These are phyloP conservation scores for Danionella cerebrum DNA, from an alignment of 2,113 vertebrate genomes.

Conservation along the genomic window DNA sequence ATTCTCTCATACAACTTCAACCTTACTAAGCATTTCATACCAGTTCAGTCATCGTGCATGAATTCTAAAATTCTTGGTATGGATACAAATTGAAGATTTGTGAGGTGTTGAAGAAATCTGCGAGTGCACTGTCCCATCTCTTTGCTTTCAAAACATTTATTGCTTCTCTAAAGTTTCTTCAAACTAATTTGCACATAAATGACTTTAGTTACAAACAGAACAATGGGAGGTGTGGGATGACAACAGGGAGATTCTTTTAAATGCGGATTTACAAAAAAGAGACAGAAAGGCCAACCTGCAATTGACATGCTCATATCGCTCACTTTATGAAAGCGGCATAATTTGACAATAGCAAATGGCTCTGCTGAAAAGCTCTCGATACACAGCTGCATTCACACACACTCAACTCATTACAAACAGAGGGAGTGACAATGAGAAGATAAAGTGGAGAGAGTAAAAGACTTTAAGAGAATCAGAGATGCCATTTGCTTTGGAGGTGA, in stretches of 20 bases:
- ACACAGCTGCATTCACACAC: neutral
- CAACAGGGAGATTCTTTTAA: neutral
- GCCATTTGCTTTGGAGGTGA: conserved; percentile 6
- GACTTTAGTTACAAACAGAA: conserved; percentile 25
- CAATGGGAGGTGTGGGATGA: conserved; percentile 16
- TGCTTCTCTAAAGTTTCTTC: conserved; percentile 39
- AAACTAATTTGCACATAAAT: conserved; percentile 28
- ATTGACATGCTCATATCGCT: neutral
- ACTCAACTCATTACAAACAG: neutral
- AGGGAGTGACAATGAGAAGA: neutral
- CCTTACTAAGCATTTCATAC: neutral
- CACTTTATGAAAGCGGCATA: neutral
- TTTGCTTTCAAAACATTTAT: conserved; percentile 48
- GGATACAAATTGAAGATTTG: neutral
- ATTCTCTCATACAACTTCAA: neutral
- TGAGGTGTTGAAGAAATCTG: neutral
- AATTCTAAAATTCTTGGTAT: neutral
- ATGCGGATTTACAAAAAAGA: neutral
- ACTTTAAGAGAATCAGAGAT: conserved; percentile 19
- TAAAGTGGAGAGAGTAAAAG: conserved; percentile 25
- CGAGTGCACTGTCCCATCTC: conserved; percentile 13
- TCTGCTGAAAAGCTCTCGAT: neutral
- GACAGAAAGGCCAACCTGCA: neutral
- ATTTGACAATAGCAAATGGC: neutral
- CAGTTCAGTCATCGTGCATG: neutral